These are phyloP conservation scores for Australoheros facetus DNA, from an alignment of 2,797 vertebrate species.

Conservation along the genomic window DNA sequence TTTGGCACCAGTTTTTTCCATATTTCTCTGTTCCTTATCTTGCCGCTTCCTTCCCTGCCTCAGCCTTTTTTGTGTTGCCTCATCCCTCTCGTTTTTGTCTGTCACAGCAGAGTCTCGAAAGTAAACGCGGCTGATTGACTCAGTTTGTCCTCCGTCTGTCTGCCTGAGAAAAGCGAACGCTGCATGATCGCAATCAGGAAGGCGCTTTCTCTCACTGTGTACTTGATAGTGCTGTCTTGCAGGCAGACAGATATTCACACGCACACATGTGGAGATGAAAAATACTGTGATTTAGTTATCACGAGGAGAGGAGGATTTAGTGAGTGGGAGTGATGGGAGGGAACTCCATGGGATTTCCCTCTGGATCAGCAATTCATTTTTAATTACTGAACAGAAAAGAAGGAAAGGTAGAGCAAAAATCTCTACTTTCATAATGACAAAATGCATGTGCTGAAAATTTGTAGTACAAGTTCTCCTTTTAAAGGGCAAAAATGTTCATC, in stretches of 20 bases:
- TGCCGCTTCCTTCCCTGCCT: slow-evolving; percentile 16
- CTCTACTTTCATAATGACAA: neutral
- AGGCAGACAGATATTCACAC: slow-evolving; percentile 34
- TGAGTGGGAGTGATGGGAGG: slow-evolving; percentile 60
- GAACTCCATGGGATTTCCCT: slow-evolving; percentile 71
- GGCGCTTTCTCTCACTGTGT: slow-evolving; percentile 48
- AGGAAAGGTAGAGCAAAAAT: neutral
- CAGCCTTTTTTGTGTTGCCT: slow-evolving; percentile 47
- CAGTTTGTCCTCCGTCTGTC: slow-evolving; percentile 58
- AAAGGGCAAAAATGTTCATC: neutral
- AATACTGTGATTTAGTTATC: slow-evolving; percentile 62
- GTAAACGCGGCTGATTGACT: slow-evolving; percentile 63
- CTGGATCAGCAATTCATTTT: slow-evolving; percentile 37
- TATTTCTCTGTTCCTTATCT: slow-evolving; percentile 14
- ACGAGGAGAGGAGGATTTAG: slow-evolving; percentile 32
- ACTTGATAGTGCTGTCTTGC: slow-evolving; percentile 48
- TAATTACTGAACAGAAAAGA: slow-evolving; percentile 1
- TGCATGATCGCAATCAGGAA: slow-evolving; percentile 61
- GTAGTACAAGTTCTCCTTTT: neutral
- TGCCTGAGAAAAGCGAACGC: slow-evolving; percentile 43
- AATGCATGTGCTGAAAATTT: neutral
- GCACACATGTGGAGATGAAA: neutral
- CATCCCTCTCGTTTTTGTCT: slow-evolving; percentile 37
- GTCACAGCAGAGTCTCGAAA: slow-evolving; percentile 57
- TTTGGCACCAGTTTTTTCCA: slow-evolving; percentile 22